phyloP scores from a whole-genome alignment of 1,140 invertebrate genomes.

The Araneus ventricosus region DNA sequence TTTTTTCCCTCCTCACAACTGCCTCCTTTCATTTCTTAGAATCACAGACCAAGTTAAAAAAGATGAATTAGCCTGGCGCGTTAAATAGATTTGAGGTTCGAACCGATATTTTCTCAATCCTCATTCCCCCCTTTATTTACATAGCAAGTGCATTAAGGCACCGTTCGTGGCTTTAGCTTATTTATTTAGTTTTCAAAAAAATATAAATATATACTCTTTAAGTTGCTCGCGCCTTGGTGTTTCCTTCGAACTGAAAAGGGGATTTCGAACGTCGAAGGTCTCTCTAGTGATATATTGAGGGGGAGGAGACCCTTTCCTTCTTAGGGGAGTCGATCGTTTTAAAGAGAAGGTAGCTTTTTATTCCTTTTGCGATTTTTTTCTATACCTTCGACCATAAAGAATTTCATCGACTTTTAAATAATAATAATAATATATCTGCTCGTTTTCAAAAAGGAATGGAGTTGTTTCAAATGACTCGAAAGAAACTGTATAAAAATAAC shows the following conservation, averaged over 20 bases:
- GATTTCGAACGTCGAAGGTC: slow-evolving; percentile 28
- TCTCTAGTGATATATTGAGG: slow-evolving; percentile 13
- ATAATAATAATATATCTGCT: slow-evolving; percentile 50
- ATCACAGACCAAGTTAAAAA: slow-evolving; percentile 25
- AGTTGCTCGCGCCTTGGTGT: not conserved
- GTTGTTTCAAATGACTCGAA: slow-evolving; percentile 23
- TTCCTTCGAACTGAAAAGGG: not conserved
- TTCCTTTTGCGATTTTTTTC: slow-evolving; percentile 27
- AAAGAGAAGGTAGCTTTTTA: not conserved
- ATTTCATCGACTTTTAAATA: slow-evolving; percentile 53
- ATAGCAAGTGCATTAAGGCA: slow-evolving; percentile 68
- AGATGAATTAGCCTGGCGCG: slow-evolving; percentile 55
- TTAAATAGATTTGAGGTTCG: slow-evolving; percentile 66
- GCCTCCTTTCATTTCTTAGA: not conserved
- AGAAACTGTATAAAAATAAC: slow-evolving; percentile 32
- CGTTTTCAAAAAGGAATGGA: not conserved
- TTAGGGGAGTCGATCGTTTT: slow-evolving; percentile 46
- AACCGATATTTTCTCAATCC: slow-evolving; percentile 66
- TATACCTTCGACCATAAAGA: slow-evolving; percentile 16
- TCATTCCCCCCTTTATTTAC: slow-evolving; percentile 60
- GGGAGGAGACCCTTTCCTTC: not conserved
- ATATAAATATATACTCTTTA: slow-evolving; percentile 56
- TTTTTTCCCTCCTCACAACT: not conserved
- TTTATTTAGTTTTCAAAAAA: slow-evolving; percentile 54
- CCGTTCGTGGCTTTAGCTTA: not conserved